A percentile compares a stretch with the other conserved stretches of the same genome.
These are phyloP conservation scores for Tipula confusa DNA, from an alignment of 2,888 invertebrate genomes.

Conservation along the genomic window DNA sequence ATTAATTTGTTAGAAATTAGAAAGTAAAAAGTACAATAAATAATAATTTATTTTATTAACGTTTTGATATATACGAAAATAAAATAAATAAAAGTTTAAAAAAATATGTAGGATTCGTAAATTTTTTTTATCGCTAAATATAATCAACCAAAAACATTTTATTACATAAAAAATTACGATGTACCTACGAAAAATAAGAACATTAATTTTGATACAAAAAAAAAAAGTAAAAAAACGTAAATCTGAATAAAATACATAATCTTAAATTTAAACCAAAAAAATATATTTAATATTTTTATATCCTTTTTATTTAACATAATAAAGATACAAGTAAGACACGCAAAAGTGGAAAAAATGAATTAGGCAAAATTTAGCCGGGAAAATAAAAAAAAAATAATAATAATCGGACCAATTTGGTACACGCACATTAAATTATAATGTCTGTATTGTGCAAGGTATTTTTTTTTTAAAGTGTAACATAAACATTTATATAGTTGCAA, in stretches of 20 bases:
- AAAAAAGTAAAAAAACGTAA: background rate
- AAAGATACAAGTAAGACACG: background rate
- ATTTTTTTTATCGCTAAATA: background rate
- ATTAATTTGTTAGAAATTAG: background rate
- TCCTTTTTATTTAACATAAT: background rate
- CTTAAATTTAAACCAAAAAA: background rate
- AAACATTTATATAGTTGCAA: background rate
- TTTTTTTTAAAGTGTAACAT: background rate
- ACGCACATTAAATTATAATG: too few relatives aligned
- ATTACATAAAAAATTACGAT: background rate
- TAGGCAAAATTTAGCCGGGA: background rate
- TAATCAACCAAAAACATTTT: background rate
- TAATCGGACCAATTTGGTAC: too few relatives aligned
- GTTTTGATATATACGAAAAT: background rate
- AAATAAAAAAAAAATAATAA: too few relatives aligned
- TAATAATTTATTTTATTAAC: background rate
- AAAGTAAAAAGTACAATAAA: background rate
- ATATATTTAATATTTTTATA: slow-evolving; percentile 20
- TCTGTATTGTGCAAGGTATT: background rate
- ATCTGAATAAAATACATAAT: background rate
- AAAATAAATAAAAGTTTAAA: slow-evolving; percentile 3
- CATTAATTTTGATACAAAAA: background rate
- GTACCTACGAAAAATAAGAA: background rate
- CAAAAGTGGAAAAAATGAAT: background rate
- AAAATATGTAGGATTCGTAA: background rate